Evolutionary conservation across 2,113 vertebrate genomes (phyloP).

Genomic region (Struthio camelus): DNA sequence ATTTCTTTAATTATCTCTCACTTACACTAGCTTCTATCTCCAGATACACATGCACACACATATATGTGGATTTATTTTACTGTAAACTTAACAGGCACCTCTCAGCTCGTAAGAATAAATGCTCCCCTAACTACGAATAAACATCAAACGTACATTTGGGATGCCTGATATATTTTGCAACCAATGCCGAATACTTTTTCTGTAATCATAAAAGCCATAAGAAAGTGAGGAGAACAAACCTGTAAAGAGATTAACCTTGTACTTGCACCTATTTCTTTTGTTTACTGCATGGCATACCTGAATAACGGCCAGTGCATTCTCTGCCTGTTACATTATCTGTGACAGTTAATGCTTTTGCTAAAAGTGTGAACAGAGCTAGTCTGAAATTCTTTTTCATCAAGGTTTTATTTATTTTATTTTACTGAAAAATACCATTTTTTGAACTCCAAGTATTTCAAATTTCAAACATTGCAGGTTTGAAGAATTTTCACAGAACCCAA

Average conservation of each 20-base stretch:
- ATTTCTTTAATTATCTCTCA: constrained; percentile 26
- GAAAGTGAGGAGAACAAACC: constrained; percentile 27
- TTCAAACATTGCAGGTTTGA: not conserved
- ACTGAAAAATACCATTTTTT: not conserved
- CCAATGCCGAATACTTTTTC: constrained; percentile 5
- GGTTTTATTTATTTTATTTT: no score
- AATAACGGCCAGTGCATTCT: constrained; percentile 34
- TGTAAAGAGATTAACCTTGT: constrained; percentile 11
- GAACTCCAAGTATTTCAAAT: not conserved
- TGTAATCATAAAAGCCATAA: not conserved
- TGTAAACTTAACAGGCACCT: constrained; percentile 28
- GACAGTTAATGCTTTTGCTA: constrained; percentile 38
- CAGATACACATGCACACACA: not conserved
- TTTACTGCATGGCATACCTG: not conserved
- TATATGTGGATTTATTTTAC: constrained; percentile 31
- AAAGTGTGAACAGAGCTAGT: not conserved
- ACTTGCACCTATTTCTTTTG: constrained; percentile 34
- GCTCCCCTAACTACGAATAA: constrained; percentile 43
- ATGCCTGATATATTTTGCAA: not conserved
- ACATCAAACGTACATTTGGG: constrained; percentile 18
- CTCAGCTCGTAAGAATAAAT: not conserved
- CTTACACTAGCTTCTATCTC: not conserved
- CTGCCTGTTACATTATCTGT: constrained; percentile 42
- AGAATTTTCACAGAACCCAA: not conserved
- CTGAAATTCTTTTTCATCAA: not conserved